phyloP scores from a whole-genome alignment of 2,113 vertebrate genomes.

The Dasypus novemcinctus region DNA sequence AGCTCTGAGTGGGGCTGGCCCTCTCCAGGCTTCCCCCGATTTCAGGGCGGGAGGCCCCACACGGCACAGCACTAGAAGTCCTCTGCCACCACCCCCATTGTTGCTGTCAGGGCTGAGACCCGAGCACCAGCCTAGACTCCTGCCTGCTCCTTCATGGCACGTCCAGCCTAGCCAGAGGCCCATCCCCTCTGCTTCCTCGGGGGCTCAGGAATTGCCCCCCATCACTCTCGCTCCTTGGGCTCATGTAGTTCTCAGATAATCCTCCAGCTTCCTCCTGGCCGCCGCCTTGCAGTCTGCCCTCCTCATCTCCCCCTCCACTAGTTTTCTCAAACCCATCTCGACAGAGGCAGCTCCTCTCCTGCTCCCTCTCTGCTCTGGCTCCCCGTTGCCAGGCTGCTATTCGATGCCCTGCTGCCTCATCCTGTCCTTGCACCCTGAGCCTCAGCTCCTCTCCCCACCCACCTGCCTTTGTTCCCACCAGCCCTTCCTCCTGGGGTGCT shows the following conservation, averaged over 20 bases:
- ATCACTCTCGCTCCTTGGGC: not conserved
- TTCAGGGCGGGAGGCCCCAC: rapidly evolving
- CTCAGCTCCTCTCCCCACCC: not conserved
- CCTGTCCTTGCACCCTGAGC: not conserved
- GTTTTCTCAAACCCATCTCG: not conserved
- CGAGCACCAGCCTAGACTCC: rapidly evolving
- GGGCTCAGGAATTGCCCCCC: not conserved
- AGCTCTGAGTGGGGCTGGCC: not conserved
- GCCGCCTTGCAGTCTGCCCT: not conserved
- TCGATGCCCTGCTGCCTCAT: not conserved
- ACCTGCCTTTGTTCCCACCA: too few relatives aligned
- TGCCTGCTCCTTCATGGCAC: too few relatives aligned
- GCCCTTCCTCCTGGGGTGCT: not conserved
- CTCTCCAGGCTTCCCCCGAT: not conserved
- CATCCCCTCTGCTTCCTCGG: not conserved
- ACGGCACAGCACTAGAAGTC: not conserved
- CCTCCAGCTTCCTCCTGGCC: not conserved
- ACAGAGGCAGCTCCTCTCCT: not conserved
- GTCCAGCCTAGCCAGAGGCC: too few relatives aligned
- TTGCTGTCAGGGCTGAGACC: not conserved
- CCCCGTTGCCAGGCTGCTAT: not conserved
- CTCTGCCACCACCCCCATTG: not conserved
- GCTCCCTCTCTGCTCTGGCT: not conserved
- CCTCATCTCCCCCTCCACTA: not conserved
- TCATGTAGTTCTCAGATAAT: not conserved